Conservation (phyloP, 2,888 invertebrate species). For the Zygothrica quintamaculata region DNA sequence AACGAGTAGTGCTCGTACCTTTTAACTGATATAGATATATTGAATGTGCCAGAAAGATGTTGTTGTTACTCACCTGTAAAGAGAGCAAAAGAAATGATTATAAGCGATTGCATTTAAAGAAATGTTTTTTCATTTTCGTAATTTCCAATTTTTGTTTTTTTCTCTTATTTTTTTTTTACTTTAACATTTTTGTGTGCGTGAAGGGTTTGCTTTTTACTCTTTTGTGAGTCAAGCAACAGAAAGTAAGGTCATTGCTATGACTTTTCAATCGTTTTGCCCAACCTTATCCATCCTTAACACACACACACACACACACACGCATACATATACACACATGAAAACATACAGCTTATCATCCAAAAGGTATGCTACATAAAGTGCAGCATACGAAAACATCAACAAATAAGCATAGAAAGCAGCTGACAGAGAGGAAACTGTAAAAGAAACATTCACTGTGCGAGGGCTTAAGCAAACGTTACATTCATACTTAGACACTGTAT, state of each 20-base stretch:
- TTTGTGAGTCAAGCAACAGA: slow-evolving; percentile 35
- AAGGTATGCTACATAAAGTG: slow-evolving; percentile 47
- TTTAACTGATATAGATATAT: slow-evolving; percentile 18
- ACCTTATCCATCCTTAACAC: slow-evolving; percentile 5
- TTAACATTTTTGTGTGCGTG: slow-evolving; percentile 4
- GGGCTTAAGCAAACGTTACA: no score
- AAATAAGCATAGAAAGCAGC: slow-evolving; percentile 57
- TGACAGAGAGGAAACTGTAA: slow-evolving; percentile 26
- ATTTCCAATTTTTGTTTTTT: slow-evolving; percentile 12
- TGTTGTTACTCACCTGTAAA: slow-evolving; percentile 71
- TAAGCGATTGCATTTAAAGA: slow-evolving; percentile 32
- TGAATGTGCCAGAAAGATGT: slow-evolving; percentile 41
- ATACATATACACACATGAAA: slow-evolving; percentile 1
- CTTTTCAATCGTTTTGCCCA: slow-evolving; percentile 34
- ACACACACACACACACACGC: not conserved
- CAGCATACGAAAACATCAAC: slow-evolving; percentile 50
- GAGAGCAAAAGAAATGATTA: slow-evolving; percentile 42
- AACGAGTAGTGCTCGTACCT: no score
- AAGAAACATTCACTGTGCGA: slow-evolving; percentile 15
- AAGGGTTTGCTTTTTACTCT: slow-evolving; percentile 19
- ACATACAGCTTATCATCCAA: slow-evolving; percentile 48
- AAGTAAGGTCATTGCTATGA: slow-evolving; percentile 69
- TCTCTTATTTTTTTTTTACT: slow-evolving; percentile 13
- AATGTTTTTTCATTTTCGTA: slow-evolving; percentile 14
- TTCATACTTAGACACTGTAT: no score